Base-by-base conservation (phyloP, 2,888 invertebrate species). In the Eremobia ochroleuca region DNA sequence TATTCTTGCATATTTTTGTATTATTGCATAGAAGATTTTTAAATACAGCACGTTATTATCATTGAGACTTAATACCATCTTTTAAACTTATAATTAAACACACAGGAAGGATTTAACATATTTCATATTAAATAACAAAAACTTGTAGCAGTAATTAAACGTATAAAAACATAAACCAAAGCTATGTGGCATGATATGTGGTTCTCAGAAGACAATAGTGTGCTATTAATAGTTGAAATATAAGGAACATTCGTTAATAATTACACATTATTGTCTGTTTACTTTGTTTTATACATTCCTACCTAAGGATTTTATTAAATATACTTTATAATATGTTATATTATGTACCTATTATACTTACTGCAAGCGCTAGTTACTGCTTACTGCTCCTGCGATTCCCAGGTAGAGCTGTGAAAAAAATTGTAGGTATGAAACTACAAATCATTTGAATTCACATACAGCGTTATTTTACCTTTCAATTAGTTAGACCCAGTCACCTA, bases 211-310 rank as follows among this genome's bases (percentile, higher is more conserved):
- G 67, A 75, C 67, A 76, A 76, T 52, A 13, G 4, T 8, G 9
- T 15, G 61, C 76, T 78, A 87, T 31, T 77, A 69, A 77, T 81
- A 85, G 76, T 58, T 52, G 5, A 52, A 61, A 65, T 37, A 75
- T 70, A 71, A 75, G 75, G 76, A 88, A 83, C 80, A 78, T 58
- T 49, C 31, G 62, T 76, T 55, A 77, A 66, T 77, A 77, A 79
- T 75, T n/a, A 74, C 61, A 73, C 75, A 62, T 75, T 75, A 75
- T 61, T 75, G 74, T 76, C 31, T 37, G 68, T 68, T 61, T 49
- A 68, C 52, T 75, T 59, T 15, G 46, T 34, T 55, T 37, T 49
- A 31, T 13, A 40, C 62, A 77, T 52, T 49, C 68, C 40, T 13
- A 43, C 9, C 8, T 18, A 34, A 61, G 40, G n/a, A 34, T 52